Evolutionary conservation across 1,140 invertebrate species (phyloP), one percentile per base, ranked within the genome.

Genomic region (Himalopsyche phryganea): DNA sequence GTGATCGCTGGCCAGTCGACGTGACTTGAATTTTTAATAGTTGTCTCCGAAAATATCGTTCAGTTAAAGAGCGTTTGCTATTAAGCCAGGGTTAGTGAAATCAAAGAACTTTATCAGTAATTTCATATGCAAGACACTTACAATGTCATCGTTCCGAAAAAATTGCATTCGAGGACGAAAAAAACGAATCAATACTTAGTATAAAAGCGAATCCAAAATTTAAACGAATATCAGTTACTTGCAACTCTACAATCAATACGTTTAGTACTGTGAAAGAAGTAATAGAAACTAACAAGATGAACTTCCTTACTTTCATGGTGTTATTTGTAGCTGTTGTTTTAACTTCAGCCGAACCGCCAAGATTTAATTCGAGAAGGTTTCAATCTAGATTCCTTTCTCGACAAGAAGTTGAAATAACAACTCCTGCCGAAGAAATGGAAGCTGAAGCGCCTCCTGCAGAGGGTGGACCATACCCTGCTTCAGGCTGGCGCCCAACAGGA

Each of bases 401-500:
- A 33, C 60, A 62, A 49, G 60, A 62, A 47, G 45, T 41, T 10
- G 53, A 46, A 28, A 7, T 18, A 5, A n/a, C 13, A 15, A 18
- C 45, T 14, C 53, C 53, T 10, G 7, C 33, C 47, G 40, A 5
- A 2, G 20, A 50, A 18, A 15, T 28, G 23, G 4, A 5, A 28
- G 4, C n/a, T n/a, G n/a, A n/a, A n/a, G n/a, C 72, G 54, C n/a
- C n/a, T n/a, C 66, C 45, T 60, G 67, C 69, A 47, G 51, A 61
- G 11, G 61, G 60, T 1, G 55, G 15, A 9, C 57, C 61, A 0
- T 63, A 63, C 35, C 57, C 57, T 40, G 66, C 75, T 13, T 71
- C 74, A 10, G 76, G 76, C 14, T 76, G 66, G 57, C 69, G 63
- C 44, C 76, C 75, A 0, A 49, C 65, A 1, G 61, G 61, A 6